These are phyloP conservation scores for Scolanthus callimorphus DNA, from an alignment of 92 coral and sea anemone genomes.

Conservation along the genomic window DNA sequence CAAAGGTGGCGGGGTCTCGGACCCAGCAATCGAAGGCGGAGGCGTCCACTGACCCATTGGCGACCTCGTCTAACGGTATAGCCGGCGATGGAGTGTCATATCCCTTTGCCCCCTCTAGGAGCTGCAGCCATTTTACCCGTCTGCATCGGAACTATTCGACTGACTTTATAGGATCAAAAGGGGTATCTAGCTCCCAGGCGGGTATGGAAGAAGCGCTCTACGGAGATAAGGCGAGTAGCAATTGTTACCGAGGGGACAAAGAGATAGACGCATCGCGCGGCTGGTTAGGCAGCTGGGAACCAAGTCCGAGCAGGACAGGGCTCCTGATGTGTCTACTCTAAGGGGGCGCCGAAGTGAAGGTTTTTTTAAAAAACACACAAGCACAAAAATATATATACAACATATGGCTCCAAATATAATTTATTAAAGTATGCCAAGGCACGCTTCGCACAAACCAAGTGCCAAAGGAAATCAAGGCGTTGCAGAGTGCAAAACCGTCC, in stretches of 20 bases:
- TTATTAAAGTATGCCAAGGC: no score
- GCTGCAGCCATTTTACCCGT: neutral
- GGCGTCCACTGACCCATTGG: neutral
- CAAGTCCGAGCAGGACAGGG: neutral
- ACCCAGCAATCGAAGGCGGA: conserved; percentile 17
- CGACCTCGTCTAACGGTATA: conserved; percentile 7
- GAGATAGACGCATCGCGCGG: conserved; percentile 36
- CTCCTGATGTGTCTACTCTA: neutral
- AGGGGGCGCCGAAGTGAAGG: neutral
- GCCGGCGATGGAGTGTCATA: conserved; percentile 8
- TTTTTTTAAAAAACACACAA: neutral
- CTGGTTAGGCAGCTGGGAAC: conserved; percentile 23
- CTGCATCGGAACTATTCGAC: conserved; percentile 5
- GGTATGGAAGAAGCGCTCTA: conserved; percentile 14
- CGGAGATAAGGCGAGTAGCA: neutral
- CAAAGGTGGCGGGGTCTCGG: conserved; percentile 16
- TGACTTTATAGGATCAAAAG: conserved; percentile 20
- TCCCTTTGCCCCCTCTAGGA: conserved; percentile 26
- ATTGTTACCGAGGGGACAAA: conserved; percentile 6
- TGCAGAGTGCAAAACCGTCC: neutral
- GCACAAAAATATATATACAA: neutral
- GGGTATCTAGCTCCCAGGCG: conserved; percentile 17
- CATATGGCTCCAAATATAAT: no score
- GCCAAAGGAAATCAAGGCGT: neutral
- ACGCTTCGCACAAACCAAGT: no score